Evolutionary conservation across 2,888 invertebrate genomes (phyloP), one percentile per base, ranked within the genome.

Genomic region (Phaedon cochleariae): DNA sequence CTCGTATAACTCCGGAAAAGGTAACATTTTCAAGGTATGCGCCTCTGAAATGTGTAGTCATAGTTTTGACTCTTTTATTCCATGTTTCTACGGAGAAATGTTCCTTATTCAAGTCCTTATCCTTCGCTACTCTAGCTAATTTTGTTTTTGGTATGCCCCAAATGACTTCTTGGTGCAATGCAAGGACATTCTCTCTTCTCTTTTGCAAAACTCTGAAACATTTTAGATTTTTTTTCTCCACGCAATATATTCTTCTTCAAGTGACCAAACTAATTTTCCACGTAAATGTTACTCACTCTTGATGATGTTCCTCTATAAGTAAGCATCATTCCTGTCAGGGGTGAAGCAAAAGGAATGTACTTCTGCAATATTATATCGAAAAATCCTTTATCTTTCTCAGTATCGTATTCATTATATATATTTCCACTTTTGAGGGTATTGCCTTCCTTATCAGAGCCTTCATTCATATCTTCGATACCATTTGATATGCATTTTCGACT

Each of bases 191-290:
- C 37, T 29, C 51, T 37, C 57, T 41, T n/a, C 12, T 52, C 26
- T 55, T 55, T 21, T 61, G 12, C 20, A 61, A 17, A 54, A 45
- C 60, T 15, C 49, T 60, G 1, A 60, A 54, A 26, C 49, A 54
- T 21, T 48, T 55, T n/a, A 60, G n/a, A 55, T 64, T 64, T 34
- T 22, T n/a, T 64, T 10, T 51, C n/a, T 12, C 57, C 6, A 5
- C 18, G 48, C 15, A 61, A 31, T n/a, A 55, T 61, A 45, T 57
- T 57, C 6, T 29, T 57, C 15, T 61, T 18, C 5, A 48, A 15
- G 45, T 60, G 45, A 12, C 53, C 22, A 15, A 45, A 57, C 9
- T 21, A 22, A 51, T 65, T 65, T 61, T 65, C 61, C 2, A 61
- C 60, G 17, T 46, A 37, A 2, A 49, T 26, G 54, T 64, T 55